Evolutionary conservation across 1,140 invertebrate species (phyloP), one percentile per base, ranked within the genome.

Genomic region (Polypedilum pembai): DNA sequence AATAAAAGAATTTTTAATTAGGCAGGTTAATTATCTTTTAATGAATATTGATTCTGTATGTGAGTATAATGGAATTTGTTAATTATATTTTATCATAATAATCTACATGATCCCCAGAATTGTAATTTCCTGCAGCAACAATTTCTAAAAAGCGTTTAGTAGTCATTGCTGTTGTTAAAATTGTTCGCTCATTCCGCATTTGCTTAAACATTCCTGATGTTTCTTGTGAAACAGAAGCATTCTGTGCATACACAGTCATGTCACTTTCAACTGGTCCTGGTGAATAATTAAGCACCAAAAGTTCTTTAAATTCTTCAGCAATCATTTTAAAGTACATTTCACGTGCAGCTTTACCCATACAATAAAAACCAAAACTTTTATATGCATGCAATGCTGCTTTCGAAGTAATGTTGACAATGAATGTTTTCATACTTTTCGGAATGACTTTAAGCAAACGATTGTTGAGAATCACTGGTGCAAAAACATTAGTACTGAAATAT

Each of bases 241-340:
- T 82, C 41, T 88, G 82, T 24, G 93, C 84, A 77, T 86, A 83
- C n/a, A 88, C 80, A 56, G 91, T 88, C 94, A 98, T 98, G 73
- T 93, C 89, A 0, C 95, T 98, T 76, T 94, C 87, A 3, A 98
- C 91, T 3, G 95, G 94, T 24, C 96, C 96, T 0, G 96, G 96
- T 4, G 95, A 91, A 84, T 98, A 99, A 83, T 91, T 97, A 3
- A 99, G 81, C 8, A 98, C 90, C 75, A 88, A 84, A 0, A 95
- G 83, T 21, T 87, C 79, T 0, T 75, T 12, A 0, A 77, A 10
- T 75, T 82, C 81, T 85, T 99, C 96, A 8, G 94, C 94, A 72
- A 99, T 84, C 40, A 91, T 89, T 79, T 88, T 89, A 79, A 98
- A 96, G 80, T 91, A 94, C 88, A 96, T 93, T 79, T 98, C 94